These are phyloP conservation scores for Ictalurus furcatus DNA, from an alignment of 2,113 vertebrate species.

Conservation along the genomic window DNA sequence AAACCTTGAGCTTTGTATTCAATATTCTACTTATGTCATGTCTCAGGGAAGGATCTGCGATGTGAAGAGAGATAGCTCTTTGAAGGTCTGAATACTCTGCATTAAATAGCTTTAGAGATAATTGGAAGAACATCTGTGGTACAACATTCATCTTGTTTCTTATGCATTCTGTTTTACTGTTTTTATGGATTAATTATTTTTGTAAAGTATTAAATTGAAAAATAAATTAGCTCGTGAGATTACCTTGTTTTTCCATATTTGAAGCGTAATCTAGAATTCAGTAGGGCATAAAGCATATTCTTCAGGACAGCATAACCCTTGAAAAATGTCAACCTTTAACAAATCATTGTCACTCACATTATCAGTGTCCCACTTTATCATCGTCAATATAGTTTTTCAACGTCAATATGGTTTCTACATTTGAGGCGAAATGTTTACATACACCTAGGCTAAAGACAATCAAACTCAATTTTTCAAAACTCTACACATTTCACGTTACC, in stretches of 20 bases:
- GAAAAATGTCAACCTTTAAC: background rate
- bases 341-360: background rate
- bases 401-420: background rate
- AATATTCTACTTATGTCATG: constrained; percentile 31
- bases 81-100: constrained; percentile 16
- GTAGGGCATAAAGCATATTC: background rate
- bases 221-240: background rate
- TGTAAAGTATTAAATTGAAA: background rate
- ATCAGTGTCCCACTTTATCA: background rate
- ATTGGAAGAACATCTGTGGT: constrained; percentile 28
- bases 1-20: constrained; percentile 27
- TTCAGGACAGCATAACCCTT: background rate
- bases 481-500: background rate
- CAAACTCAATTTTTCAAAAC: background rate
- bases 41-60: constrained; percentile 27
- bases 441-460: background rate
- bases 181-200: background rate
- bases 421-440: background rate
- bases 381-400: background rate
- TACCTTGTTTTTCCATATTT: background rate
- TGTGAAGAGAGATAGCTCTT: constrained; percentile 2
- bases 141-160: constrained; percentile 7
- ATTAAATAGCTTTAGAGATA: constrained; percentile 34
- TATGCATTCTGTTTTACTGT: background rate
- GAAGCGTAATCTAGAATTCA: background rate